Base-by-base conservation (phyloP, 2,113 vertebrate species). In the Ceratotherium simum region DNA sequence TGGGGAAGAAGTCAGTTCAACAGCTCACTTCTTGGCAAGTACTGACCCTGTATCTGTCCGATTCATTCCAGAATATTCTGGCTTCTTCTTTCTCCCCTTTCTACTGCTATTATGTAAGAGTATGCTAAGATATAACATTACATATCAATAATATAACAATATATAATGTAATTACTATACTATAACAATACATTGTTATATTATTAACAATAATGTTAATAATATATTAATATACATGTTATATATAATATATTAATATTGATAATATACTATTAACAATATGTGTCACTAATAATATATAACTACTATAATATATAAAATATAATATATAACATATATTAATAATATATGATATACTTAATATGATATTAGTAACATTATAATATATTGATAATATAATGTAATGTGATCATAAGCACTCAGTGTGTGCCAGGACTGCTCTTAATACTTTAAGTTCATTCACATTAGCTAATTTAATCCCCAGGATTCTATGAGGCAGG, bases 361-460 rank as follows among this genome's bases (percentile, higher is more conserved):
- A 33, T 20, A 20, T 16, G 46, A n/a, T 20, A 33, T 29, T 21
- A 31, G 36, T 23, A 14, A 29, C 27, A 60, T 36, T 60, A 18
- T 48, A 60, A 36, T 93, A 39, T 11, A 64, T 7, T 46, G 13
- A 20, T 39, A 33, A 46, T 11, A 23, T n/a, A 17, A 46, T 14
- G 31, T 27, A 39, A 69, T 3, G n/a, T 16, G 10, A 64, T 27
- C 64, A 0, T 46, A 81, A 60, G 17, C 27, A 16, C 23, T 29
- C 33, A 48, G 10, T 2, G 3, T 0, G 69, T 10, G 8, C 25
- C 39, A 21, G 11, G 58, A 18, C 23, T 1, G 5, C 6, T 27
- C 25, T 10, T 17, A 60, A 76, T 39, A 36, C 27, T 70, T 51
- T 16, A 60, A 73, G 58, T 6, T 17, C 64, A 42, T 48, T 13